Base-by-base conservation (phyloP, 2,888 invertebrate species). In the Stramonita haemastoma region DNA sequence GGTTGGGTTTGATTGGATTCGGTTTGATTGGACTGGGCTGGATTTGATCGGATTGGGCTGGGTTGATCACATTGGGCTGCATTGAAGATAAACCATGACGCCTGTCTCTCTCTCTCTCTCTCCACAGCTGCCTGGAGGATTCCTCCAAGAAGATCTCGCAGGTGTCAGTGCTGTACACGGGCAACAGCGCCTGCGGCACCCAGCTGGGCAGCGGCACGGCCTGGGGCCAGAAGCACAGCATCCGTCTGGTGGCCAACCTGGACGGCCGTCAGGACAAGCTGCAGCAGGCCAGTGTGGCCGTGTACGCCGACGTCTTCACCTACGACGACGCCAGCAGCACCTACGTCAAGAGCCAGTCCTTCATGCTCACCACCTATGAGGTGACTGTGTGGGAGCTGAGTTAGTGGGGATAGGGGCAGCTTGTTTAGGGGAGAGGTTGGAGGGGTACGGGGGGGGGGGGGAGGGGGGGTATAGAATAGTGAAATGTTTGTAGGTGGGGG, bases 221-320 rank as follows among this genome's bases (percentile, higher is more conserved):
- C 36, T 36, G 36, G 66, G 19, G 34, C 34, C n/a, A 15, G 1
- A 4, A 1, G 22, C 34, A 36, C 34, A 81, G 4, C 26, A 32
- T 88, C 22, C 29, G n/a, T 22, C 60, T 89, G 56, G 79, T 89
- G 46, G 86, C 89, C 34, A 85, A 32, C n/a, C 60, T 46, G 57
- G 89, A 86, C n/a, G 86, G 86, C 1, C 56, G 81, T 5, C 26
- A 79, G n/a, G 86, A 86, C 46, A 36, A 79, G 29, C 6, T 66
- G 36, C 57, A 34, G 29, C 77, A 73, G 13, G 89, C 56, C 6
- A 15, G 0, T 8, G 81, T 86, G n/a, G 17, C 77, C 13, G 6
- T 86, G 36, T 79, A 77, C 56, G 86, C n/a, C 0, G 89, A 86
- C 19, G 29, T 88, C 66, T 36, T 17, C 34, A 1, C 36, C 1